Evolutionary conservation across 2,888 invertebrate genomes (phyloP).

Genomic region (Heliconius ethilla): DNA sequence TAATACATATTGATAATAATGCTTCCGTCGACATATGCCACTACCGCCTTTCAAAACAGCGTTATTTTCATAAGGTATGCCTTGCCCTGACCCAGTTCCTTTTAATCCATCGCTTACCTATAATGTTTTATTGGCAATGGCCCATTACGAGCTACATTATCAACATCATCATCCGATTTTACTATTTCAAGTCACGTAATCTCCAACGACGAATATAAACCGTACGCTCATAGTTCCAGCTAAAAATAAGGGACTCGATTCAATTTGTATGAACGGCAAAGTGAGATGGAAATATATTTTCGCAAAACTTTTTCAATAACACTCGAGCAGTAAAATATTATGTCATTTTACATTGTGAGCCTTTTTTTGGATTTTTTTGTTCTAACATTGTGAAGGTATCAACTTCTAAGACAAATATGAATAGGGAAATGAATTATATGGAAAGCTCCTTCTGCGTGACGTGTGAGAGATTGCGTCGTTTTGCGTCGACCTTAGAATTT

Average conservation of each 20-base stretch:
- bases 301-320: constrained; percentile 64
- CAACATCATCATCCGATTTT: constrained; percentile 82
- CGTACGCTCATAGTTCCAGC: constrained; percentile 59
- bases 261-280: constrained; percentile 62
- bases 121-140: constrained; percentile 81
- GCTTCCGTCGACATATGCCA: constrained; percentile 46
- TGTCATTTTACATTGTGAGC: constrained; percentile 58
- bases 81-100: constrained; percentile 78
- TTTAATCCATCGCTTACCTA: constrained; percentile 82
- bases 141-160: constrained; percentile 82
- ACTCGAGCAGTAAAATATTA: constrained; percentile 59
- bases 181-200: constrained; percentile 82
- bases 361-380: constrained; percentile 52
- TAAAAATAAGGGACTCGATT: constrained; percentile 54
- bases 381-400: constrained; percentile 56
- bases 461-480: constrained; percentile 79
- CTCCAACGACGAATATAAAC: constrained; percentile 77
- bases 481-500: constrained; percentile 80
- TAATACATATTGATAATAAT: constrained; percentile 37
- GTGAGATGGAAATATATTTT: constrained; percentile 57
- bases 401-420: constrained; percentile 80
- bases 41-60: constrained; percentile 60
- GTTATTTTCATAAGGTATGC: constrained; percentile 76
- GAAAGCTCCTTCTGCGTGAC: constrained; percentile 77
- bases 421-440: constrained; percentile 80